These are phyloP conservation scores for Cynocephalus volans DNA, from an alignment of 2,113 vertebrate genomes.

Conservation along the genomic window DNA sequence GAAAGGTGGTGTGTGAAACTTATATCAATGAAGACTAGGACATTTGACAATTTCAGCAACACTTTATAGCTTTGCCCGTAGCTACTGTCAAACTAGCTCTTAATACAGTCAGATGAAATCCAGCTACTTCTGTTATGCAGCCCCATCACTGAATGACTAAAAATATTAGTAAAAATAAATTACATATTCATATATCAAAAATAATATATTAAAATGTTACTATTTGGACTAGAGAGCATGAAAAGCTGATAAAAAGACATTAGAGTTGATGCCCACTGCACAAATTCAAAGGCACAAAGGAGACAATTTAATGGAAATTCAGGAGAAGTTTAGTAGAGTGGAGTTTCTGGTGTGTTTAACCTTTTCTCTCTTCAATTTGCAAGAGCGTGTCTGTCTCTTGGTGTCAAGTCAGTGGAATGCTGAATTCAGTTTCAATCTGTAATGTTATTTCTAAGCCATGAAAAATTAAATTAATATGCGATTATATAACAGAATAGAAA, in stretches of 20 bases:
- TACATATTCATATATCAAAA: slow-evolving; percentile 68
- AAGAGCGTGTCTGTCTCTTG: not conserved
- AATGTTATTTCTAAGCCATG: not conserved
- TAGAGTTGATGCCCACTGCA: not conserved
- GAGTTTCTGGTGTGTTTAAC: slow-evolving; percentile 8
- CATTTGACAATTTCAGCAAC: slow-evolving; percentile 87
- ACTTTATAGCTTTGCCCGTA: slow-evolving; percentile 86
- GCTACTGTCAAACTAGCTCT: slow-evolving; percentile 88
- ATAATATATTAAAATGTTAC: slow-evolving; percentile 32
- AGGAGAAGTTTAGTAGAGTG: not conserved
- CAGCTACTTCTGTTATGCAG: slow-evolving; percentile 80
- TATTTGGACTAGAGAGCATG: not conserved
- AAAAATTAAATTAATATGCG: not conserved
- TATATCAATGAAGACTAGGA: slow-evolving; percentile 84
- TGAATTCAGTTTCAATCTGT: not conserved
- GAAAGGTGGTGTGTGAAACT: slow-evolving; percentile 83
- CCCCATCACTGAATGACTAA: slow-evolving; percentile 77
- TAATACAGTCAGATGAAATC: slow-evolving; percentile 84
- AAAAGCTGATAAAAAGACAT: not conserved
- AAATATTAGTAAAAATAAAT: slow-evolving; percentile 84
- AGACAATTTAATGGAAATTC: not conserved
- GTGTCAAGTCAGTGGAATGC: not conserved
- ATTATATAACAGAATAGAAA: not conserved
- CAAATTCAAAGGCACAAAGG: not conserved
- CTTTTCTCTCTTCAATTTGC: not conserved